Evolutionary conservation across 2,888 invertebrate species (phyloP).

Genomic region (Nomada fucata): DNA sequence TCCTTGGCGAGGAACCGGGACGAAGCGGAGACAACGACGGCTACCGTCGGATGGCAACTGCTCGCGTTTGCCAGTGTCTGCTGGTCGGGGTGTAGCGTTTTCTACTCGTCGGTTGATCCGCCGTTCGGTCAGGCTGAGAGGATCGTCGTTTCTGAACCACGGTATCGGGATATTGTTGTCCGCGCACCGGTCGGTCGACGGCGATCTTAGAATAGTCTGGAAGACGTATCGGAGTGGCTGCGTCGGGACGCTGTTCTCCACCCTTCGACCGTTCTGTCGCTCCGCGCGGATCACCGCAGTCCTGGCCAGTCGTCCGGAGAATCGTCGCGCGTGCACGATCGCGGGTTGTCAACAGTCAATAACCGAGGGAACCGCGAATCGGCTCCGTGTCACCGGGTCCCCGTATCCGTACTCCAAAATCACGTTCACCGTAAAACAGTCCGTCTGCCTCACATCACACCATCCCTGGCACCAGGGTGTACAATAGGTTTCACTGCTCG

Average conservation of each 20-base stretch:
- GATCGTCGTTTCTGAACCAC: too few species aligned
- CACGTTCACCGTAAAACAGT: slow-evolving; percentile 29
- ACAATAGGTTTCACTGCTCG: slow-evolving; percentile 13
- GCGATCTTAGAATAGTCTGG: background rate
- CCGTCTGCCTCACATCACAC: slow-evolving; percentile 22
- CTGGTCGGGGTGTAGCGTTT: too few species aligned
- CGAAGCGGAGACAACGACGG: background rate
- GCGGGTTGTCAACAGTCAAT: slow-evolving; percentile 34
- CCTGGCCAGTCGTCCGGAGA: background rate
- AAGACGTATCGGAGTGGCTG: background rate
- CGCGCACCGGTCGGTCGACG: background rate
- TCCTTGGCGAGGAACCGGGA: slow-evolving; percentile 27
- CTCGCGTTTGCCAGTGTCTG: background rate
- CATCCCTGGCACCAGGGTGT: slow-evolving; percentile 34
- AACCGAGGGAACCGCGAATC: slow-evolving; percentile 11
- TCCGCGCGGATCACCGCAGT: background rate
- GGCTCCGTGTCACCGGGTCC: slow-evolving; percentile 4
- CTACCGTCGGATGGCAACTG: slow-evolving; percentile 56
- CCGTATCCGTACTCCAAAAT: background rate
- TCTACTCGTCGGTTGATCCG: too few species aligned
- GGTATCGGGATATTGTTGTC: background rate
- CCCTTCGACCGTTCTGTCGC: background rate
- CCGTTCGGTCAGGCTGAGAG: too few species aligned
- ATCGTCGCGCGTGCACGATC: background rate
- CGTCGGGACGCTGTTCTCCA: background rate